Percentiles rank a stretch among this genome's conserved stretches.
These are phyloP conservation scores for Sphaerophoria taeniata DNA, from an alignment of 2,888 invertebrate genomes.

Conservation along the genomic window DNA sequence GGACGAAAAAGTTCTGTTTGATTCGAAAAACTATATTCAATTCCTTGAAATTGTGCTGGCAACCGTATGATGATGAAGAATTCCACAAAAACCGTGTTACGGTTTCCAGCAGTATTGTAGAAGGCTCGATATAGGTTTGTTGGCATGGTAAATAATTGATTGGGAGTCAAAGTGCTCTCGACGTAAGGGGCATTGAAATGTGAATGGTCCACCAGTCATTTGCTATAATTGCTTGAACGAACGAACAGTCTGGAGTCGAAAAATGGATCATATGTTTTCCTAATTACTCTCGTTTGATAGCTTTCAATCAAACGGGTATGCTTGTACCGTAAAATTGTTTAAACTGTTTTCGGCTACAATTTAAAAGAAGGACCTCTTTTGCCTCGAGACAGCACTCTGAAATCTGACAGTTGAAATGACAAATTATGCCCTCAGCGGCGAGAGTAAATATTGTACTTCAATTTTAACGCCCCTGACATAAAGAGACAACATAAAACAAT, in stretches of 20 bases:
- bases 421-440: no score
- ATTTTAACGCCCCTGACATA: neutral
- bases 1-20: neutral
- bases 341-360: neutral
- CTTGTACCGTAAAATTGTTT: neutral
- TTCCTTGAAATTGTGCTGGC: slow-evolving; percentile 20
- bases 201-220: slow-evolving; percentile 53
- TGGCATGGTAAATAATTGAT: slow-evolving; percentile 4
- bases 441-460: neutral
- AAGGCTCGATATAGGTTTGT: neutral
- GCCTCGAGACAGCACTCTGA: no score
- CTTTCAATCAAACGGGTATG: slow-evolving; percentile 25
- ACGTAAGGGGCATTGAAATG: slow-evolving; percentile 29
- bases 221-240: no score
- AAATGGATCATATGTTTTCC: slow-evolving; percentile 62
- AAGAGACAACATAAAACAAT: neutral
- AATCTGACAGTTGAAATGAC: no score
- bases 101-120: neutral
- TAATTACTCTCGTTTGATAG: slow-evolving; percentile 61
- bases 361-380: no score
- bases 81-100: slow-evolving; percentile 22
- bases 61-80: slow-evolving; percentile 52
- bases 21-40: slow-evolving; percentile 2
- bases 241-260: slow-evolving; percentile 40
- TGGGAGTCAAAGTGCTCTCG: no score